Conservation (phyloP, 2,797 vertebrate species). For the Sebastes paucispinis region DNA sequence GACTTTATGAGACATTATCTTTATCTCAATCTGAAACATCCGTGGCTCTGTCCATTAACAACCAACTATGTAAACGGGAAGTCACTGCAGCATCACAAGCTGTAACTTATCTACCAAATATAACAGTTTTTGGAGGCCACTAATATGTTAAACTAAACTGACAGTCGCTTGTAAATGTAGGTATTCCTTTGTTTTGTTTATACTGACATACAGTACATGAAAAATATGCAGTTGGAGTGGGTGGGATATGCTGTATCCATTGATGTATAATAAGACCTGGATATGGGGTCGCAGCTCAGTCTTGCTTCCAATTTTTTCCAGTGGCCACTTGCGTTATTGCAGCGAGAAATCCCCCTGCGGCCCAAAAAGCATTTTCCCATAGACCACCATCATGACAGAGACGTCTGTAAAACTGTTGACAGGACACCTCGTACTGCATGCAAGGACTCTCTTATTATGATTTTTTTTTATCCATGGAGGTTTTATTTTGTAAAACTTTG, state of each 20-base stretch:
- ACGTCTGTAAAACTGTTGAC: no score
- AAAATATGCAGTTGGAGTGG: neutral
- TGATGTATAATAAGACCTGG: neutral
- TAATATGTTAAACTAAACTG: neutral
- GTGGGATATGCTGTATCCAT: neutral
- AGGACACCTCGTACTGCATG: no score
- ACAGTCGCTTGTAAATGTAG: neutral
- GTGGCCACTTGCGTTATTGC: fast-evolving
- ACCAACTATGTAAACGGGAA: neutral
- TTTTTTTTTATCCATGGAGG: no score
- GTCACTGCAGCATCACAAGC: neutral
- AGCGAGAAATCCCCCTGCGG: no score
- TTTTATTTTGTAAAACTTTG: no score
- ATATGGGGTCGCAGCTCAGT: neutral
- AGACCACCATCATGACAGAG: no score
- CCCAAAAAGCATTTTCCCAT: no score
- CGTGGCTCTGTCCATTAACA: neutral
- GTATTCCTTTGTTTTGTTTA: neutral
- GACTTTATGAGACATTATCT: neutral
- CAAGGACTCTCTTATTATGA: no score
- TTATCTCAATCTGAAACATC: neutral
- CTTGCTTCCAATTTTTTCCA: no score
- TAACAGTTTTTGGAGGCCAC: neutral
- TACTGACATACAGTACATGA: neutral
- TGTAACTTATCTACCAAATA: neutral